phyloP scores from a whole-genome alignment of 2,888 invertebrate genomes.

The Leptopilina drosophilae region DNA sequence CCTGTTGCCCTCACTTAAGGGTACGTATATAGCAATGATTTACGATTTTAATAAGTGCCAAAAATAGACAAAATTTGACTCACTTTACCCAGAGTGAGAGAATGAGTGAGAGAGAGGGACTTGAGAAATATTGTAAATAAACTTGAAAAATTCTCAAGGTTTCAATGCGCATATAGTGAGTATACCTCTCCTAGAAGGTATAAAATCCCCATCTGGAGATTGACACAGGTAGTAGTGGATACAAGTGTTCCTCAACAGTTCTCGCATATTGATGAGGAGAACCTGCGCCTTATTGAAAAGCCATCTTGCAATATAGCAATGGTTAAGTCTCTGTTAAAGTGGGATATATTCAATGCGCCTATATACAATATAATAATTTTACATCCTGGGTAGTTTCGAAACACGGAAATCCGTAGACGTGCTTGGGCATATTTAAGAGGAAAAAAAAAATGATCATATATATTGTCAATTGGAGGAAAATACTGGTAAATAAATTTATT shows the following conservation, averaged over 20 bases:
- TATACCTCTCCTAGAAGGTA: neutral
- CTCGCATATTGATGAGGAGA: conserved; percentile 15
- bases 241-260: conserved; percentile 17
- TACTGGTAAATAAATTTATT: neutral
- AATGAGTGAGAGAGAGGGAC: too few relatives aligned
- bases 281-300: conserved; percentile 17
- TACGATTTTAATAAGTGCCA: too few relatives aligned
- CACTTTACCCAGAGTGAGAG: too few relatives aligned
- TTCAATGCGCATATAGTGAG: neutral
- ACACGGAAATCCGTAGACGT: conserved; percentile 25
- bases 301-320: conserved; percentile 14
- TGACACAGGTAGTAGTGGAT: conserved; percentile 14
- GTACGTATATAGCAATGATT: too few relatives aligned
- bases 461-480: neutral
- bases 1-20: too few relatives aligned
- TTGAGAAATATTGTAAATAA: neutral
- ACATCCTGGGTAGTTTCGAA: conserved; percentile 9
- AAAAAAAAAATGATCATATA: neutral
- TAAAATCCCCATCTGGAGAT: conserved; percentile 9
- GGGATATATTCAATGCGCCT: neutral
- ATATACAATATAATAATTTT: conserved; percentile 5
- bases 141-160: neutral
- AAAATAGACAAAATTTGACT: too few relatives aligned
- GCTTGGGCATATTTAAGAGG: conserved; percentile 6
- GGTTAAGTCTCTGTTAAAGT: neutral